These are phyloP conservation scores for Calcarius lapponicus DNA, from an alignment of 2,797 vertebrate genomes.

Conservation along the genomic window DNA sequence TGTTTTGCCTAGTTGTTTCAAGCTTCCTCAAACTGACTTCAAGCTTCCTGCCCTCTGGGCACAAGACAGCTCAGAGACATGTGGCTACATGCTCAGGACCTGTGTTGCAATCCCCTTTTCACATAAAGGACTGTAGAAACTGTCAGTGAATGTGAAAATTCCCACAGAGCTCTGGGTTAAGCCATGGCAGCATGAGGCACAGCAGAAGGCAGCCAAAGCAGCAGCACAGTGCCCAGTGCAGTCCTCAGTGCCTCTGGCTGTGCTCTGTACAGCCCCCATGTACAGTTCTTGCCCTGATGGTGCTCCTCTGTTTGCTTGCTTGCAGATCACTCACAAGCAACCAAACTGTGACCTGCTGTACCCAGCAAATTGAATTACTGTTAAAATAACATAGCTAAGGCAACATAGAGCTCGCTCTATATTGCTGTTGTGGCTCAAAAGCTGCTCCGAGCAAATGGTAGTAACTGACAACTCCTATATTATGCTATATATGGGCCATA, in stretches of 20 bases:
- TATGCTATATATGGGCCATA: background rate
- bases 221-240: background rate
- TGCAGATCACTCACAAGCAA: background rate
- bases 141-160: background rate
- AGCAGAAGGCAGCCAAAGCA: background rate
- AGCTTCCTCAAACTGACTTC: background rate
- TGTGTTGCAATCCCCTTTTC: background rate
- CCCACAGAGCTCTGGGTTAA: background rate
- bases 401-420: background rate
- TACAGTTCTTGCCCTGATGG: background rate
- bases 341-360: background rate
- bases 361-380: background rate
- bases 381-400: conserved; percentile 38
- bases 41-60: background rate
- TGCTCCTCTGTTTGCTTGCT: background rate
- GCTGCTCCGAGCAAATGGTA: background rate
- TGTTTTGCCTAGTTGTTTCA: background rate
- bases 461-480: background rate
- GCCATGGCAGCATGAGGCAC: background rate
- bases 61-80: background rate
- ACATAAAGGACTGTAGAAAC: background rate
- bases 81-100: background rate
- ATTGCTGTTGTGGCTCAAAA: background rate
- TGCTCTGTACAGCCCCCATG: rapidly evolving
- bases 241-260: background rate